Base-by-base conservation (phyloP, 2,888 invertebrate genomes). In the Parnassius smintheus region DNA sequence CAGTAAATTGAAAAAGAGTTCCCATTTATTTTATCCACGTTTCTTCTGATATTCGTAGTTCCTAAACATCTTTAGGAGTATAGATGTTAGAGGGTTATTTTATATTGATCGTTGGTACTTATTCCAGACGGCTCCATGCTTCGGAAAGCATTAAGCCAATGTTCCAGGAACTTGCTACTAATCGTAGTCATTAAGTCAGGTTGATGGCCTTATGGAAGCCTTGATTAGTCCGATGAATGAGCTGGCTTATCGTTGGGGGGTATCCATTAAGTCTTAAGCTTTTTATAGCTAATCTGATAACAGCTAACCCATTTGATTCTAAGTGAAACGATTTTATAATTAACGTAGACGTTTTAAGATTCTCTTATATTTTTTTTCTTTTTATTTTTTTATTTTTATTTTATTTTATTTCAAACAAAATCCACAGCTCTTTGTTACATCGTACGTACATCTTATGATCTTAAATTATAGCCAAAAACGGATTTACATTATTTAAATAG, bases 81-180 rank as follows among this genome's bases (percentile, higher is more conserved):
- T 7, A 35, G 7, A 7, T 35, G 35, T 7, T 35, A 0, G 35
- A 35, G 8, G 3, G 9, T 65, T 68, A 70, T 68, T 73, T 74
- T 76, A 46, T 56, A 51, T 56, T 52, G 41, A 56, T 61, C 57
- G 42, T 18, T 44, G 7, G 8, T 53, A 57, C 41, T 48, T 61
- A 55, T 61, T 50, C 22, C 12, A 7, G 9, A 3, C 49, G 22
- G 12, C 44, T 50, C 57, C 44, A 54, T 54, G 49, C 50, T 58
- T 62, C 54, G 25, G 35, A 49, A 62, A 50, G n/a, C 54, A 54
- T 54, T 45, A 62, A 42, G 18, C 13, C 58, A 7, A 9, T 44
- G 62, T 62, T 62, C 62, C 58, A 44, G 62, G 58, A 54, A 50
- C 57, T 62, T n/a, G 58, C 25, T 62, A 54, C 25, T 48, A 52